Evolutionary conservation across 2,888 invertebrate species (phyloP), one percentile per base, ranked within the genome.

Genomic region (Plusia festucae): DNA sequence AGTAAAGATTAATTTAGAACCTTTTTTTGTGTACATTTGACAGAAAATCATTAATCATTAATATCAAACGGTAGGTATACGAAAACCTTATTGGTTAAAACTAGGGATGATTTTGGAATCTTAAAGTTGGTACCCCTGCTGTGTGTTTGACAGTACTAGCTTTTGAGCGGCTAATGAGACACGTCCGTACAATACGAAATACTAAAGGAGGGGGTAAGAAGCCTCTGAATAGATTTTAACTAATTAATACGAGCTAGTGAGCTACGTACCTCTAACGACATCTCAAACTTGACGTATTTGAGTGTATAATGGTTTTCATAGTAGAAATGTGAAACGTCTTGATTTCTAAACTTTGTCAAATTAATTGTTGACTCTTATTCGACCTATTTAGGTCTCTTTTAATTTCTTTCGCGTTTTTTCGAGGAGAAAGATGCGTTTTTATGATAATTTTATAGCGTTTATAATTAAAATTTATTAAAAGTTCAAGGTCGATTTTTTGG

Each of bases 121-220:
- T 40, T 40, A 40, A 40, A 40, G 40, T 40, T 40, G 5, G 7
- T n/a, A 40, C 4, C n/a, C 0, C n/a, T 40, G 40, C n/a, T 40
- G 40, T n/a, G 40, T 5, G 40, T 0, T 40, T 40, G 40, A n/a
- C n/a, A 1, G n/a, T 40, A 40, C 40, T 20, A 49, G 53, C 53
- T 15, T 65, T 62, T 30, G 16, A 51, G 40, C 13, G 24, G 20
- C 44, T 68, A 58, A 65, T 68, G 65, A 68, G 60, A 62, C 20
- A 53, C 68, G 13, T 46, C 27, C 27, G 40, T 56, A 51, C 53
- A 46, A 49, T 20, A 13, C 51, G n/a, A 52, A 34, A 30, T 8
- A n/a, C n/a, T n/a, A n/a, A n/a, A n/a, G 11, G 55, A 20, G 44
- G 64, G 71, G 65, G 65, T 64, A 55, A 53, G 55, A 64, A 73